Evolutionary conservation across 2,113 vertebrate genomes (phyloP).

Genomic region (Myiozetetes cayanensis): DNA sequence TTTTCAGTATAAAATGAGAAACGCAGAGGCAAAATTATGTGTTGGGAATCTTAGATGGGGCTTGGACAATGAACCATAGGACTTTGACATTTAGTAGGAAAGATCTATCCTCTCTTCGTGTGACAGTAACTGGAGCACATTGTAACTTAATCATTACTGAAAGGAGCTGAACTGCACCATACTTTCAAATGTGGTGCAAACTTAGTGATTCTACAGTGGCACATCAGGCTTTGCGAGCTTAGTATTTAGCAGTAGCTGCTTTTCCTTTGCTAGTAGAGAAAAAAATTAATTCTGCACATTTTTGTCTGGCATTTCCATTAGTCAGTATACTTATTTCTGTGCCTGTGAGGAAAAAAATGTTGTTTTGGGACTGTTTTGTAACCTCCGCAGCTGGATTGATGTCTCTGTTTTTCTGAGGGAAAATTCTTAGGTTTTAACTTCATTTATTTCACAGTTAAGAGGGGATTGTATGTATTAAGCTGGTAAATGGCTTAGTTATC

Average conservation of each 20-base stretch:
- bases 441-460: background rate
- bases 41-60: background rate
- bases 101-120: background rate
- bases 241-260: background rate
- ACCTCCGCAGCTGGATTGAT: background rate
- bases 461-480: background rate
- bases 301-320: background rate
- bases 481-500: background rate
- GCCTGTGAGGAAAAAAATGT: background rate
- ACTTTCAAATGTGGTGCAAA: background rate
- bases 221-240: background rate
- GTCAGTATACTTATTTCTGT: background rate
- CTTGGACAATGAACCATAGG: background rate
- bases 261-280: background rate
- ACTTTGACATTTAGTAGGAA: background rate
- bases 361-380: background rate
- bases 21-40: background rate
- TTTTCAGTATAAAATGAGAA: background rate
- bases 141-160: conserved; percentile 31
- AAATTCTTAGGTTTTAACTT: background rate
- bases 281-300: background rate
- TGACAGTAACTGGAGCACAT: background rate
- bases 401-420: background rate
- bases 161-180: background rate
- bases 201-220: background rate